A percentile compares a stretch with the other conserved stretches of the same genome.
These are phyloP conservation scores for Knipowitschia caucasica DNA, from an alignment of 2,797 vertebrate species.

Conservation along the genomic window DNA sequence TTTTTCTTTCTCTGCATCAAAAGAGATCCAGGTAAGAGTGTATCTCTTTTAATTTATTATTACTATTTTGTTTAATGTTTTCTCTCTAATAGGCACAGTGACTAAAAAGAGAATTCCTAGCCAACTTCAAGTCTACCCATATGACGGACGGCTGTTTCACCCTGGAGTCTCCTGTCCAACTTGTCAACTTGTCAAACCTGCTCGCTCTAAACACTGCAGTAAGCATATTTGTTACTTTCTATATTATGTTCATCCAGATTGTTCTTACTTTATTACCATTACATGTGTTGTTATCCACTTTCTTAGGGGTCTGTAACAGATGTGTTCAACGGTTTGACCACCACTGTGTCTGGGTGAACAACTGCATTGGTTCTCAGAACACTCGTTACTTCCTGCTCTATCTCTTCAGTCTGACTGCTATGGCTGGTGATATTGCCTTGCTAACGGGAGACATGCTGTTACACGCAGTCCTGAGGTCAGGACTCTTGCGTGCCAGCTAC, in stretches of 20 bases:
- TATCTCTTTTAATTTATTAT: not conserved
- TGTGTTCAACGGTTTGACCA: constrained; percentile 95
- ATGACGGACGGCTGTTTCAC: constrained; percentile 83
- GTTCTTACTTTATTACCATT: not conserved
- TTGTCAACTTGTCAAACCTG: constrained; percentile 84
- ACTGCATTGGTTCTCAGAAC: constrained; percentile 90
- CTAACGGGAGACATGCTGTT: constrained; percentile 77
- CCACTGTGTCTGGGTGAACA: constrained; percentile 97
- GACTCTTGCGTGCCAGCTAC: constrained; percentile 75
- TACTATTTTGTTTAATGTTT: not conserved
- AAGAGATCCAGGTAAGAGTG: constrained; percentile 81
- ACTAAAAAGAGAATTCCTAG: constrained; percentile 76
- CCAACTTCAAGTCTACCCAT: constrained; percentile 78
- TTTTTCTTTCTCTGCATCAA: constrained; percentile 85
- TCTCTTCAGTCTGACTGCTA: constrained; percentile 78
- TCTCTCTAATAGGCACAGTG: constrained; percentile 74
- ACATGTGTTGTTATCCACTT: not conserved
- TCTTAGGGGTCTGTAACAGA: constrained; percentile 81
- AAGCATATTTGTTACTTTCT: constrained; percentile 50
- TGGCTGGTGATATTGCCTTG: constrained; percentile 67
- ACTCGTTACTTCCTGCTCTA: constrained; percentile 85
- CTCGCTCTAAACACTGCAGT: constrained; percentile 95
- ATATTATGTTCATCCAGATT: not conserved
- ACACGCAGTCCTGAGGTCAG: constrained; percentile 74
- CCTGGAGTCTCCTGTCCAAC: constrained; percentile 77